These are phyloP conservation scores for Chromis chromis DNA, from an alignment of 2,797 vertebrate species.

Conservation along the genomic window DNA sequence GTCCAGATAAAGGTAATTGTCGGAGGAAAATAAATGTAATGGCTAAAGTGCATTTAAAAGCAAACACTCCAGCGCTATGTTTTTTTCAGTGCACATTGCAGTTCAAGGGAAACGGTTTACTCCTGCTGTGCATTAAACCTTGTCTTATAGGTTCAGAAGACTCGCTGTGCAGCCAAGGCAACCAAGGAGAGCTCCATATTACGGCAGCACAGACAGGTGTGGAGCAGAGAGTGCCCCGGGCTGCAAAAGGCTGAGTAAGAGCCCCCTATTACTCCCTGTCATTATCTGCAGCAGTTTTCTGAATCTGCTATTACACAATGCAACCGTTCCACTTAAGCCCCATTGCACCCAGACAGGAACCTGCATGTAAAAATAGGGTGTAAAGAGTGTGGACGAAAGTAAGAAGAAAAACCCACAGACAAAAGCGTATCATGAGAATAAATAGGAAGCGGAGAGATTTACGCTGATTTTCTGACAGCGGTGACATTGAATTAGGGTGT, in stretches of 20 bases:
- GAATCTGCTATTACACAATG: conserved; percentile 70
- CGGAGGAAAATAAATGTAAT: conserved; percentile 29
- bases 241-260: conserved; percentile 89
- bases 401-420: not conserved
- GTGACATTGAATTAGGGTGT: conserved; percentile 55
- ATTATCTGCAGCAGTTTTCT: conserved; percentile 76
- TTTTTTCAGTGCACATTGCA: conserved; percentile 20
- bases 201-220: conserved; percentile 91
- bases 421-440: conserved; percentile 24
- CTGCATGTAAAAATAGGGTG: conserved; percentile 43
- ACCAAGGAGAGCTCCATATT: conserved; percentile 88
- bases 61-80: conserved; percentile 1
- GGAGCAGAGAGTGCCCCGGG: conserved; percentile 88
- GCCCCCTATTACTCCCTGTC: conserved; percentile 70
- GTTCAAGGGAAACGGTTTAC: conserved; percentile 33
- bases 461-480: conserved; percentile 45
- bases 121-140: conserved; percentile 54
- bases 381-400: conserved; percentile 26
- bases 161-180: conserved; percentile 84
- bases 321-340: conserved; percentile 66
- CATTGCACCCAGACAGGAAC: conserved; percentile 57
- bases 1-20: conserved; percentile 37
- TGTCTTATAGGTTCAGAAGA: conserved; percentile 87
- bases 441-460: conserved; percentile 31
- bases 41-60: conserved; percentile 46